A percentile compares a stretch with the other conserved stretches of the same genome.
phyloP scores from a whole-genome alignment of 2,888 invertebrate genomes.

The Drosophila pullipes region DNA sequence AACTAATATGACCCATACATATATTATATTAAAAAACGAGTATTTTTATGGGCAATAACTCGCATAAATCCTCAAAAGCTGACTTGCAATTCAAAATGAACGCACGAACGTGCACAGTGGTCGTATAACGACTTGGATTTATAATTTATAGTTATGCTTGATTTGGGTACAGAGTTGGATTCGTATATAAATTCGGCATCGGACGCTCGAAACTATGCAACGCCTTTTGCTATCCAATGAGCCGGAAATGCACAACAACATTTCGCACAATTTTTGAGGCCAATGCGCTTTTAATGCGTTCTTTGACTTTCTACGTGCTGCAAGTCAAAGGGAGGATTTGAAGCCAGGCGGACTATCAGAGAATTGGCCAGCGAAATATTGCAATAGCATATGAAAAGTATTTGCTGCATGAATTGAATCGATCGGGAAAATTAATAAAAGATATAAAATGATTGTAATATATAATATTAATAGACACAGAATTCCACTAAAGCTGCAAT shows the following conservation, averaged over 20 bases:
- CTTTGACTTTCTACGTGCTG: constrained; percentile 68
- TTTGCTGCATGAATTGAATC: not conserved
- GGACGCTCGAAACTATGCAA: constrained; percentile 36
- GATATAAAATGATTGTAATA: not conserved
- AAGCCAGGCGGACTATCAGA: not conserved
- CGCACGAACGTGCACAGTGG: constrained; percentile 40
- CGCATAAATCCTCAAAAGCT: constrained; percentile 60
- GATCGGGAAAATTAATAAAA: not conserved
- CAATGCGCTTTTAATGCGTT: constrained; percentile 81
- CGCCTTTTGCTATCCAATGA: constrained; percentile 66
- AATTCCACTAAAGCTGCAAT: no score
- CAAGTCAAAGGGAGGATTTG: not conserved
- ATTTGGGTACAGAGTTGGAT: constrained; percentile 46
- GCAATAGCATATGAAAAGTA: not conserved
- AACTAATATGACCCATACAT: constrained; percentile 20
- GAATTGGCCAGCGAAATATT: not conserved
- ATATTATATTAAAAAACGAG: constrained; percentile 11
- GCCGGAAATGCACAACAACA: constrained; percentile 64
- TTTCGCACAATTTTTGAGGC: constrained; percentile 40
- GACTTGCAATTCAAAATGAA: constrained; percentile 64
- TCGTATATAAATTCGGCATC: constrained; percentile 34
- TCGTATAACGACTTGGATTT: constrained; percentile 43
- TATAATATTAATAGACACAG: not conserved
- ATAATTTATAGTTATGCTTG: constrained; percentile 68
- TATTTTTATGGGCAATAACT: constrained; percentile 65